Evolutionary conservation across 2,888 invertebrate species (phyloP).

Genomic region (Tetrapedia diversipes): DNA sequence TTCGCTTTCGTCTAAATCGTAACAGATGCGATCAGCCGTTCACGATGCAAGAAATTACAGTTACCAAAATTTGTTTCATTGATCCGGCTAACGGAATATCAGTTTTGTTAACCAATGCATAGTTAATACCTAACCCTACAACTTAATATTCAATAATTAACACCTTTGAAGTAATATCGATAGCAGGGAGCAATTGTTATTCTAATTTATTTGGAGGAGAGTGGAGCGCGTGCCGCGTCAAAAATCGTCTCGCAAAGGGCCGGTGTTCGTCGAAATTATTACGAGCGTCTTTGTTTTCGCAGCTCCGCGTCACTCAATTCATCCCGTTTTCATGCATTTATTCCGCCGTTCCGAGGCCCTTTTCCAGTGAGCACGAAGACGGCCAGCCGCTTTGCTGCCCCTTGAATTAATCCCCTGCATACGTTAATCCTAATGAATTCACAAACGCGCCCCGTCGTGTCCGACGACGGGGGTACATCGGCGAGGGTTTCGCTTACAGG

Average conservation of each 20-base stretch:
- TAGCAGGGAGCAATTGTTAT: slow-evolving; percentile 7
- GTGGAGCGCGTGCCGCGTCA: slow-evolving; percentile 13
- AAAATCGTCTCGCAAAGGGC: slow-evolving; percentile 8
- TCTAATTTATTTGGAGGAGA: slow-evolving; percentile 21
- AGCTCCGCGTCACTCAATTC: slow-evolving; percentile 49
- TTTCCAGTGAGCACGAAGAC: slow-evolving; percentile 64
- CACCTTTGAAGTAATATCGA: background rate
- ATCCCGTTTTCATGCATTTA: slow-evolving; percentile 61
- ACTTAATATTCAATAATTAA: background rate
- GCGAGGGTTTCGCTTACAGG: slow-evolving; percentile 53
- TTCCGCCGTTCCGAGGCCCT: slow-evolving; percentile 61
- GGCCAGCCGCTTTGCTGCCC: slow-evolving; percentile 79
- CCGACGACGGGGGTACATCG: slow-evolving; percentile 37
- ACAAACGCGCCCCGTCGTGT: slow-evolving; percentile 69
- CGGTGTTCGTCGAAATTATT: slow-evolving; percentile 1
- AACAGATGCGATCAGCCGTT: slow-evolving; percentile 69
- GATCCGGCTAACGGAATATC: no score
- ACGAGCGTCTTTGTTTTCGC: slow-evolving; percentile 56
- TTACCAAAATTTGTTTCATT: background rate
- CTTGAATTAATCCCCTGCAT: slow-evolving; percentile 80
- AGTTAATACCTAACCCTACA: no score
- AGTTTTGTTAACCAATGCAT: background rate
- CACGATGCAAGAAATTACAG: background rate
- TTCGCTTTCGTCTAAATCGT: slow-evolving; percentile 62
- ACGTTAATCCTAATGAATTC: slow-evolving; percentile 81